Evolutionary conservation across 1,140 invertebrate genomes (phyloP), one percentile per base, ranked within the genome.

Genomic region (Portunus trituberculatus): DNA sequence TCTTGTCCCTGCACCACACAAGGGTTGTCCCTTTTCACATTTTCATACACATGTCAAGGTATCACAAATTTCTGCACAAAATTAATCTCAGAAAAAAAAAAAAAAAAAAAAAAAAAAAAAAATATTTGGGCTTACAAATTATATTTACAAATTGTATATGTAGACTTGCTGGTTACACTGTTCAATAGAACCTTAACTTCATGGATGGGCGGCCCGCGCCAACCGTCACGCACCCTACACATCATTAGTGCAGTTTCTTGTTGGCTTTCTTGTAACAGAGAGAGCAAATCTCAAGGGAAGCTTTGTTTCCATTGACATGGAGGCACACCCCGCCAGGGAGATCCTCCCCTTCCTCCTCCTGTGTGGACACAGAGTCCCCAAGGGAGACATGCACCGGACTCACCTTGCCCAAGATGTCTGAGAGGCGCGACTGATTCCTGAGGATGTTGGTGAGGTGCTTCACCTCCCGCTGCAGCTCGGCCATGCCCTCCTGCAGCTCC

Each of bases 211-310:
- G 1, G 10, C 10, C 52, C 16, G 52, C 12, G 52, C 52, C 52
- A 59, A 10, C 52, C 16, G 52, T n/a, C 52, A 59, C 52, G 16
- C 16, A 59, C 16, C 52, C 2, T 2, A 59, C 52, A 59, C 52
- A 20, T 59, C 8, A n/a, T 25, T n/a, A n/a, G 10, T 25, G 67
- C 67, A 76, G 52, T 48, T 76, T 95, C 48, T 95, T 95, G 45
- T 84, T 89, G n/a, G 94, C 94, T 89, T 95, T 95, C 59, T 95
- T 95, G 25, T 91, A 91, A 95, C 91, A 95, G 76, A 92, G 67
- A 0, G 94, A 92, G 88, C 94, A 95, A 92, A 88, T 92, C 52
- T 95, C 94, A n/a, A 95, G 92, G 46, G 94, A 92, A 0, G 94
- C 91, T 88, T 95, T 83, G 4, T 95, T 67, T 48, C 94, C 94